Base-by-base conservation (phyloP, 2,113 vertebrate species). In the Acrocephalus arundinaceus region DNA sequence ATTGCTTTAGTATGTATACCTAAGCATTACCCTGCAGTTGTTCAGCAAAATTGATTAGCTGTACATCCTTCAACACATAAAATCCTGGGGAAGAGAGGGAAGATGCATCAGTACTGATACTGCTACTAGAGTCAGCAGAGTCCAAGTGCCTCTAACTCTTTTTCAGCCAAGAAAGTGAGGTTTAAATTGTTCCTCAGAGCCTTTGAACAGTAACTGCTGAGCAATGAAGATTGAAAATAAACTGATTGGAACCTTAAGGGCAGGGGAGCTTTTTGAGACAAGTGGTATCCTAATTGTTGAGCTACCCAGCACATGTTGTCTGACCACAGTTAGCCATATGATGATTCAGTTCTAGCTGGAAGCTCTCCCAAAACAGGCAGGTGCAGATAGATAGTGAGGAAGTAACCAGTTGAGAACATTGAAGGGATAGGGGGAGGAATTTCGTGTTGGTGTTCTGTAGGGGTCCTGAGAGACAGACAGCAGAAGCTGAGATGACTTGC, bases 61-160 rank as follows among this genome's bases (percentile, higher is more conserved):
- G 1, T 46, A n/a, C 8, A 33, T 83, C 5, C 28, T 51, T 67
- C 4, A 3, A 27, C 4, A 15, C 8, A 2, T 0, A 0, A 7
- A 62, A 4, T 71, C 13, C 8, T 48, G 37, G 63, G 17, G 46
- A 43, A 43, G 23, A 65, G 48, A 43, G 20, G 10, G 21, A 52
- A 17, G 24, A 18, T 3, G 7, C 7, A 3, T 46, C 7, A 11
- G 6, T 61, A 23, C 4, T 30, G 43, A 46, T 51, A 5, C 10
- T 65, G 22, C 27, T 77, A 24, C 19, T 48, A 9, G 59, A 52
- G 46, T 58, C 8, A 9, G 5, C 25, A 55, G n/a, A n/a, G n/a
- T 77, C 39, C 16, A 2, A 43, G 48, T 94, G 35, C 39, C 57
- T 87, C 48, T 84, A 24, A 65, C 11, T 58, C 1, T 46, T 66